Conservation (phyloP, 2,888 invertebrate species). For the Tetramorium bicarinatum region DNA sequence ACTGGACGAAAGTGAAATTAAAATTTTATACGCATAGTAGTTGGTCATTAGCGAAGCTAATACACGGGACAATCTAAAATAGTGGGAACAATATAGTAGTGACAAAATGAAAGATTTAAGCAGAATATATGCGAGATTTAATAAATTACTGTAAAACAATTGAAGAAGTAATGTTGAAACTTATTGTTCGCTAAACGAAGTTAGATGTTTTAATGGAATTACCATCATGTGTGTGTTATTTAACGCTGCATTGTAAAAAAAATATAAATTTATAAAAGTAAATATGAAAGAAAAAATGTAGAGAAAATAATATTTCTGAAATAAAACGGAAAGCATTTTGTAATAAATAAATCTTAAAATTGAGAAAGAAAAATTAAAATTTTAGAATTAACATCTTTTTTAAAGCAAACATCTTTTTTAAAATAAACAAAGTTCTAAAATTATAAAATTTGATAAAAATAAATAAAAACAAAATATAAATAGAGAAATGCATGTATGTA, state of each 20-base stretch:
- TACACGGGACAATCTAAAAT: neutral
- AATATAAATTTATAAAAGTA: conserved; percentile 4
- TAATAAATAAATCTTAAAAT: too few species aligned
- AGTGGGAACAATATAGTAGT: neutral
- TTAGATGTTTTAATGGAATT: neutral
- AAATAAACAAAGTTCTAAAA: neutral
- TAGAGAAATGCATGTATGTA: neutral
- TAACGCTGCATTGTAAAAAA: neutral
- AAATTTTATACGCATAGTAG: neutral
- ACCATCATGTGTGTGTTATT: neutral
- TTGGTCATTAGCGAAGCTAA: neutral
- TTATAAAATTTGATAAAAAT: neutral
- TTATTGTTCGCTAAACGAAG: neutral
- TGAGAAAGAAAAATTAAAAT: neutral
- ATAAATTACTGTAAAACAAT: neutral
- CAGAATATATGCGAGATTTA: neutral
- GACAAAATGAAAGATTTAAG: neutral
- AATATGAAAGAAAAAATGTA: neutral
- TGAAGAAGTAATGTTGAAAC: neutral
- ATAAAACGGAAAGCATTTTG: neutral
- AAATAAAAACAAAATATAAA: neutral
- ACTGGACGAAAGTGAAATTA: conserved; percentile 4
- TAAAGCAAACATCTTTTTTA: neutral
- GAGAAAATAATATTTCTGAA: neutral
- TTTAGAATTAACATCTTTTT: neutral